Evolutionary conservation across 2,888 invertebrate genomes (phyloP).

Genomic region (Tetragonisca angustula): DNA sequence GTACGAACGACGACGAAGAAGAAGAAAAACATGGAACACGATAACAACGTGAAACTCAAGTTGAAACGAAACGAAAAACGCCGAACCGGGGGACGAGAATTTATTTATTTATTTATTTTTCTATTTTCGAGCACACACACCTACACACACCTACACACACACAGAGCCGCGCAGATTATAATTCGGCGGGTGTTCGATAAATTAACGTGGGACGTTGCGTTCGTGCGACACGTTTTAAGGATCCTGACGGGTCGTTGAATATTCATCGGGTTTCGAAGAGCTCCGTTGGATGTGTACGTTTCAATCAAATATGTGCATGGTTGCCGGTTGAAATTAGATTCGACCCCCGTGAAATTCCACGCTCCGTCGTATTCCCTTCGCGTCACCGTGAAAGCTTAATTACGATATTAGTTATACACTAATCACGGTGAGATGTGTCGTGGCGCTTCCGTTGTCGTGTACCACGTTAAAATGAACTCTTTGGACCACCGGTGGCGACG

Average conservation of each 20-base stretch:
- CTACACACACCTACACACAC: background rate
- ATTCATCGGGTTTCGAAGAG: conserved; percentile 50
- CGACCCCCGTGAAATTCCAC: conserved; percentile 45
- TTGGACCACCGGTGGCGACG: background rate
- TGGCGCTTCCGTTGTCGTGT: background rate
- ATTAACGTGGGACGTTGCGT: conserved; percentile 17
- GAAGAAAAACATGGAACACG: too few species aligned
- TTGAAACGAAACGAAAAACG: too few species aligned
- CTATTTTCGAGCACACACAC: too few species aligned
- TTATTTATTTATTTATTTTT: background rate
- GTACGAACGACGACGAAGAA: too few species aligned
- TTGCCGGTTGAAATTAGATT: conserved; percentile 48
- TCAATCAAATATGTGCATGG: conserved; percentile 59
- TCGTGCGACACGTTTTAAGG: conserved; percentile 48
- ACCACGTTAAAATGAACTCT: background rate
- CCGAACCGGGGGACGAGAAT: too few species aligned
- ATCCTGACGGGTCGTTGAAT: conserved; percentile 47
- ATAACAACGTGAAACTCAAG: too few species aligned
- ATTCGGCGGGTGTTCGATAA: conserved; percentile 8
- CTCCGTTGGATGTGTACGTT: conserved; percentile 43
- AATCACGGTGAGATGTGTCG: conserved; percentile 5
- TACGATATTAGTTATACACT: conserved; percentile 47
- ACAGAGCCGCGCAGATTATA: background rate
- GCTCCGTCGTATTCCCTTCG: conserved; percentile 19
- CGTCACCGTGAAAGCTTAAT: conserved; percentile 47